Evolutionary conservation across 2,888 invertebrate species (phyloP), one percentile per base, ranked within the genome.

Genomic region (Orthonevra nobilis): DNA sequence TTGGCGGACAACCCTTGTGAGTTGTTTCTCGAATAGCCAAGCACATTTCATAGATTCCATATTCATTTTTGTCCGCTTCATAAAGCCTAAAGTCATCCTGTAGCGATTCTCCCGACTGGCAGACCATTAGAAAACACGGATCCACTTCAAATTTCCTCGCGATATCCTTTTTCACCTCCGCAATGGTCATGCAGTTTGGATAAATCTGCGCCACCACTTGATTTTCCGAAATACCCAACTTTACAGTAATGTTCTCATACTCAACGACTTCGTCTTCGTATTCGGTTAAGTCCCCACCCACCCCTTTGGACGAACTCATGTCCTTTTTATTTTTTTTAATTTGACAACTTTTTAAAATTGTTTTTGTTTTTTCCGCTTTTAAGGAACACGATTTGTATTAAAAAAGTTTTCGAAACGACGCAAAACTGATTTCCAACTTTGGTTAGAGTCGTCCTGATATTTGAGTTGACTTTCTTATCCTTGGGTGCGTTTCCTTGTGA

Each of bases 151-250:
- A 92, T 36, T 92, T 89, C 1, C 90, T 90, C 0, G 89, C 90
- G 36, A 93, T 88, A 82, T 92, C 92, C 82, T 90, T 90, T 85
- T 92, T 92, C 36, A 93, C 89, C 83, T 92, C 92, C 56, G 88
- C 89, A 46, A 93, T 87, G 70, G 90, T 91, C 85, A 90, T 90
- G 36, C 84, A 84, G 74, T 87, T 87, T 36, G 88, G 86, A 85
- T 89, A 89, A 6, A 87, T 85, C 72, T 87, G 87, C 3, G 88
- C 89, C 14, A 89, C 85, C 19, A 86, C 85, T 63, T 88, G 85
- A 9, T 83, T 79, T 2, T 85, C 85, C 4, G 86, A 82, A 20
- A 89, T 83, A 44, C 83, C 84, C 79, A 89, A 87, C 83, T 89
- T 89, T 0, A 89, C 88, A 0, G 89, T 89, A 1, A 89, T 86